Base-by-base conservation (phyloP, 2,113 vertebrate species). In the Pluvianellus socialis region DNA sequence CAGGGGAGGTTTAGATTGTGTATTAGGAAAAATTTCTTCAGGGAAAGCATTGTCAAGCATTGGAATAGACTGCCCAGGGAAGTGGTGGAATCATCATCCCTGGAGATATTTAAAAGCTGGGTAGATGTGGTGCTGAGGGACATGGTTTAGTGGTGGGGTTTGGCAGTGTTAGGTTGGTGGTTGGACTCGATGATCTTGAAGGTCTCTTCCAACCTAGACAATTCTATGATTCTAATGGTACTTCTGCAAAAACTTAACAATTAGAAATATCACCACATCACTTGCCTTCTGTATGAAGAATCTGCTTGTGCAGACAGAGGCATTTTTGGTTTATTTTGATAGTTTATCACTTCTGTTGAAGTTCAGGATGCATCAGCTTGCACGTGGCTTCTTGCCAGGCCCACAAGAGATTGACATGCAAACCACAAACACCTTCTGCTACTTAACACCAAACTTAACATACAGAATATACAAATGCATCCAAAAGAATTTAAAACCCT, bases 351-450 rank as follows among this genome's bases (percentile, higher is more conserved):
- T 92, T 76, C 61, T 35, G 24, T 65, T n/a, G 61, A 96, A 67
- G 71, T 32, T 40, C 38, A 59, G 65, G 67, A 88, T 81, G 35
- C 66, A 80, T 50, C 65, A 84, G 85, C 49, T 67, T 87, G 76
- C 50, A 14, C 15, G 73, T 75, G 77, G 91, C 86, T 95, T 73
- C 76, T 87, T 92, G 71, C 90, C 92, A 95, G 92, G 72, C 72
- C 55, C 88, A 68, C 15, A 4, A 72, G 86, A 77, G 94, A 88
- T 72, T 79, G 84, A 89, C 89, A 74, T 12, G 35, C 73, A 96
- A 96, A 92, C 79, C 81, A 87, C 90, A 95, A 95, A 96, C 58
- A 91, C 89, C 75, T 87, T 81, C 75, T 73, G 79, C 79, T 93
- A 62, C 89, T 95, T 90, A 84, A 77, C 72, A 49, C 72, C 40